Base-by-base conservation (phyloP, 2,888 invertebrate species). In the Ferrisia virgata region DNA sequence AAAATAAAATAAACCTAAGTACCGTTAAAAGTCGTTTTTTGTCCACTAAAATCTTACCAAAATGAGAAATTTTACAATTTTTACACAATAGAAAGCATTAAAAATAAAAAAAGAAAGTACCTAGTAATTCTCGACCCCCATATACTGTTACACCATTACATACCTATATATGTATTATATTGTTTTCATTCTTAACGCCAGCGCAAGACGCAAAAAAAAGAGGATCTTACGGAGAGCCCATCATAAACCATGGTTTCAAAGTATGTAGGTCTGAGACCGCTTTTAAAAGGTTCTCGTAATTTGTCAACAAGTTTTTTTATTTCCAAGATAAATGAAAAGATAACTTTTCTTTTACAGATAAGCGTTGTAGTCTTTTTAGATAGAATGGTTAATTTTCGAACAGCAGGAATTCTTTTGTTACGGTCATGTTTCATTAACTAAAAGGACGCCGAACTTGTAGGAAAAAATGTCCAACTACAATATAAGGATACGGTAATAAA, bases 281-380 rank as follows among this genome's bases (percentile, higher is more conserved):
- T 31, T n/a, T 22, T 33, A 72, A 72, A 72, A 33, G 72, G 72
- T 72, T 33, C 25, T 72, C 72, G 72, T 72, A 72, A 72, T 72
- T 72, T 72, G 72, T 72, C 72, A 72, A 72, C 72, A 72, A 18
- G 33, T 72, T 72, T 58, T 64, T 64, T 72, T 72, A 33, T 72
- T 72, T 72, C 8, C 33, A 18, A 72, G 72, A 72, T 72, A 72
- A 72, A 72, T 72, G 33, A 33, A 72, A 72, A 33, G 72, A 72
- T 72, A 72, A 33, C 72, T 33, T 33, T 72, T 72, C 33, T 33
- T 25, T 11, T 6, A 15, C 33, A 72, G 31, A 31, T 72, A 72
- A 31, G 72, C n/a, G 33, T 72, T 33, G 33, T 33, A 33, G 33
- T 72, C 31, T 31, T 31, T 33, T 72, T 31, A 28, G 33, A 33